A percentile compares a stretch with the other conserved stretches of the same genome.
Conservation (phyloP, 2,113 vertebrate species). For the Notiomystis cincta region DNA sequence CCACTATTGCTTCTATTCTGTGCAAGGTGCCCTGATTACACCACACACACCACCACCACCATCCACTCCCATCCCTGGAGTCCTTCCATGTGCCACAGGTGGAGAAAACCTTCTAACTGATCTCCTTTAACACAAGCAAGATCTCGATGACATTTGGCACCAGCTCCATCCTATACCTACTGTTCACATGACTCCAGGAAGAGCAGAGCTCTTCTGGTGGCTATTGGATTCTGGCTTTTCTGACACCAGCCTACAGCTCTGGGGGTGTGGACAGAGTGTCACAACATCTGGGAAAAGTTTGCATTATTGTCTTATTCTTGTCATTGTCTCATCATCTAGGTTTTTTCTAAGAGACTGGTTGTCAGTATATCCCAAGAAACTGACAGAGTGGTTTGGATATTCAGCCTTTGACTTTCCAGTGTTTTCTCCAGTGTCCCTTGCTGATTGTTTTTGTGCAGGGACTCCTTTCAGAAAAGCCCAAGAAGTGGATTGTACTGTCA, state of each 20-base stretch:
- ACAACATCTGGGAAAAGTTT: not conserved
- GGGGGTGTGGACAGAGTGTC: not conserved
- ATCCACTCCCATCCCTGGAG: rapidly evolving
- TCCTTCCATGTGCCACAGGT: not conserved
- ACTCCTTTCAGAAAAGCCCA: not conserved
- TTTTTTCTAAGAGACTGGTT: not conserved
- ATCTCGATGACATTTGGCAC: not conserved
- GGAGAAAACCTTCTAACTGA: not conserved
- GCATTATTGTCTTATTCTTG: not conserved
- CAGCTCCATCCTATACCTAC: not conserved
- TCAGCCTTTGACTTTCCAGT: not conserved
- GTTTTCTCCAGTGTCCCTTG: not conserved
- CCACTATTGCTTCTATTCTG: not conserved
- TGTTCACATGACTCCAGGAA: not conserved
- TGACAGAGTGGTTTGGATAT: not conserved
- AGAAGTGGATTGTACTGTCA: not conserved
- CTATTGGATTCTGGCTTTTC: not conserved
- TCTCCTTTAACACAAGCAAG: not conserved
- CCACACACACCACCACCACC: not conserved
- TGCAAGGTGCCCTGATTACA: not conserved
- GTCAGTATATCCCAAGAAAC: not conserved
- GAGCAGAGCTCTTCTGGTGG: not conserved
- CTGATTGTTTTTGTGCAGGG: not conserved
- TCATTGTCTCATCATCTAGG: not conserved
- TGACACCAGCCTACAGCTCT: not conserved